phyloP scores from a whole-genome alignment of 37 sponge, comb jelly and placozoan genomes.

The Geodia barretti region DNA sequence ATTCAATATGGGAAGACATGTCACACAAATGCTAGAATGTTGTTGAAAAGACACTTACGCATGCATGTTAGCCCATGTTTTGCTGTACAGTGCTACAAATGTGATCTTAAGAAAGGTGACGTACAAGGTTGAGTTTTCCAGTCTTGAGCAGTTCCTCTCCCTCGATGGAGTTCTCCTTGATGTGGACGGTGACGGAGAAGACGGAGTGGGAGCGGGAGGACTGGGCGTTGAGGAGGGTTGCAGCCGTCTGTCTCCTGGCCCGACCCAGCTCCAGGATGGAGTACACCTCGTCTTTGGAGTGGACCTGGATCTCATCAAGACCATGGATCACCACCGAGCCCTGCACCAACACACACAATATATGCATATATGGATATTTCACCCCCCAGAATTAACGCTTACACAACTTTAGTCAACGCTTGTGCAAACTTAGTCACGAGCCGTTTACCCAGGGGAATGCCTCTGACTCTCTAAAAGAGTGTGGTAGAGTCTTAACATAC shows the following conservation, averaged over 20 bases:
- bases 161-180: slow-evolving; percentile 89
- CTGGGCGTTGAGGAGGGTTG: slow-evolving; percentile 92
- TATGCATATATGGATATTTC: slow-evolving; percentile 30
- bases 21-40: too few species aligned
- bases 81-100: too few species aligned
- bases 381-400: too few species aligned
- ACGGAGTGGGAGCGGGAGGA: slow-evolving; percentile 99
- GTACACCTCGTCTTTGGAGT: slow-evolving; percentile 95
- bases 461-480: too few species aligned
- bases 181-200: slow-evolving; percentile 95
- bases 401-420: too few species aligned
- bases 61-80: too few species aligned
- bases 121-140: slow-evolving; percentile 97
- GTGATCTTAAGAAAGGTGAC: too few species aligned
- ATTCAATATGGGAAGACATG: too few species aligned
- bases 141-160: slow-evolving; percentile 98
- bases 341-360: slow-evolving; percentile 48
- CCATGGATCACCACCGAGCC: slow-evolving; percentile 96
- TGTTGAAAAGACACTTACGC: too few species aligned
- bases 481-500: slow-evolving; percentile 10
- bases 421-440: too few species aligned
- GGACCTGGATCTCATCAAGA: slow-evolving; percentile 91
- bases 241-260: slow-evolving; percentile 86
- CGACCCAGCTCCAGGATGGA: slow-evolving; percentile 87
- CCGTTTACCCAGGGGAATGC: too few species aligned